Evolutionary conservation across 2,113 vertebrate genomes (phyloP), one percentile per base, ranked within the genome.

Genomic region (Pseudonaja textilis): DNA sequence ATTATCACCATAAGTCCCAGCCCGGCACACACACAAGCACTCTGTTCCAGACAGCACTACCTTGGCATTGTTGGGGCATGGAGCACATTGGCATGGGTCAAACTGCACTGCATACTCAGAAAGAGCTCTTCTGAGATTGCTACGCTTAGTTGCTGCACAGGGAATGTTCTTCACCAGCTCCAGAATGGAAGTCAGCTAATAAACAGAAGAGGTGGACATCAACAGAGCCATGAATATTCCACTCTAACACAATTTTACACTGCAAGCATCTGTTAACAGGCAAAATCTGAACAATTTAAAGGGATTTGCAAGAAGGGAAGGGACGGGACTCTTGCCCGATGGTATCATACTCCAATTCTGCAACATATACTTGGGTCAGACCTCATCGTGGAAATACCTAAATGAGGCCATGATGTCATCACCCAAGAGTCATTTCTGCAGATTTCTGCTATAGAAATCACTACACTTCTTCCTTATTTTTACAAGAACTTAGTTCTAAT

Each of bases 11-110:
- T 98, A 99, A 50, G 99, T 99, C 14, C 99, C 99, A 0, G 98
- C 97, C 89, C 97, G 98, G 93, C 99, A 99, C 26, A 99, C 93
- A 69, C 99, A 99, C 74, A 98, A 95, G 94, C 99, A 99, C 91
- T 98, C 97, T 0, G 97, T 99, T 29, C 98, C 98, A 0, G 97
- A 97, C 26, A 99, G 98, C 14, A 97, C 96, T 0, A 98, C 95
- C 1, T 47, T 95, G 91, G 95, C 99, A 0, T 99, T 99, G 93
- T 99, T 99, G 50, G 98, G 98, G 74, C 99, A 99, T 0, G 98
- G 98, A 0, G 97, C 94, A 1, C 99, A 99, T 50, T 93, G 98
- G 94, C 99, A 99, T 3, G 98, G 96, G 92, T 99, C 99, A 64
- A 98, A 98, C 88, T 95, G 98, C 26, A 96, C 95, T 91, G 91